Evolutionary conservation across 2,888 invertebrate genomes (phyloP), one percentile per base, ranked within the genome.

Genomic region (Eristalinus sepulchralis): DNA sequence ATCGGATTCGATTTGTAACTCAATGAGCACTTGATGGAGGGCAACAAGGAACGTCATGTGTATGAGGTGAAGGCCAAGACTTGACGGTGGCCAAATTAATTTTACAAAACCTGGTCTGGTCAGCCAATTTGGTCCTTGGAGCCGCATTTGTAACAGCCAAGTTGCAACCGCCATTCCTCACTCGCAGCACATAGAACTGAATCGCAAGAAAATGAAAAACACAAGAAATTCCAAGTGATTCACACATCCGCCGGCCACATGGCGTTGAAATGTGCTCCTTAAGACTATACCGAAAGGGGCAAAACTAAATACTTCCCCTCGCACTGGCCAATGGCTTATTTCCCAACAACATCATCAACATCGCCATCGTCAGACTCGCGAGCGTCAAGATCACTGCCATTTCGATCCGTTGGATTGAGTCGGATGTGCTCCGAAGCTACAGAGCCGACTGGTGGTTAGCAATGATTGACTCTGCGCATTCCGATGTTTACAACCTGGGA

Each of bases 311-410:
- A 47, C n/a, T 39, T 47, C 47, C 17, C 47, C 47, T 0, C 27
- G 24, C 13, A 13, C 24, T 27, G 27, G 27, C 62, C 22, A 55
- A 47, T 60, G 60, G 36, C 57, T 72, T 72, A 78, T 72, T 67
- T 83, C 78, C 57, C 67, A 83, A 71, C 17, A 39, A 39, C 39
- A n/a, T n/a, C 82, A 70, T 31, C 77, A 78, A 73, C 77, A 70
- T 79, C 27, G 27, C 5, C 55, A 60, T 70, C 68, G 22, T 70
- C 64, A 79, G 73, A 75, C 70, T 31, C 68, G 60, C 17, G 75
- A 83, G 83, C 75, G 70, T 79, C 72, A 64, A 79, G 64, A 64
- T 66, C 36, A 53, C 36, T 70, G 59, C n/a, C 47, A 47, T 47
- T 47, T 47, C 73, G 62, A 83, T 78, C 83, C 34, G 53, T 66